Percentiles rank a stretch among this genome's conserved stretches.
Conservation (phyloP, 2,888 invertebrate species). For the Drosophila cognata region DNA sequence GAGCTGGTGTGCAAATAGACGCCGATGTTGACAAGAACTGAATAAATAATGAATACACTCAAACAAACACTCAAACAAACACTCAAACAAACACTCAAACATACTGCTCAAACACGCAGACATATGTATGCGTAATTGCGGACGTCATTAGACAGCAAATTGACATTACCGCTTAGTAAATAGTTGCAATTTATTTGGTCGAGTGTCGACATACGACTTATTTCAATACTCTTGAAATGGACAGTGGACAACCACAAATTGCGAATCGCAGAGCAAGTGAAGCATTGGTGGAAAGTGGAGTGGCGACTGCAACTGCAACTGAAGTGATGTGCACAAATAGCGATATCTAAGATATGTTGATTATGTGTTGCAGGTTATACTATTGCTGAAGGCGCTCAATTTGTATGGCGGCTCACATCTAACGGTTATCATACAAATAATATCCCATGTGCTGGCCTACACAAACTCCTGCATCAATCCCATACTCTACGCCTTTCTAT, state of each 20-base stretch:
- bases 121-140: constrained; percentile 7
- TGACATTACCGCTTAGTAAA: constrained; percentile 62
- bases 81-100: not conserved
- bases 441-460: constrained; percentile 93
- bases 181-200: constrained; percentile 50
- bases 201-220: constrained; percentile 21
- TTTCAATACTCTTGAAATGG: constrained; percentile 35
- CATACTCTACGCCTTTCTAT: constrained; percentile 96
- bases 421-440: constrained; percentile 91
- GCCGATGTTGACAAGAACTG: constrained; percentile 20
- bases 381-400: constrained; percentile 91
- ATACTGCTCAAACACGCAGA: not conserved
- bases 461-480: constrained; percentile 98
- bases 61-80: not conserved
- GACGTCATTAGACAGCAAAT: constrained; percentile 50
- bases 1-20: constrained; percentile 12
- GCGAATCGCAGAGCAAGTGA: constrained; percentile 10
- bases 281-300: not conserved
- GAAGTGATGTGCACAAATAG: constrained; percentile 4
- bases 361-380: constrained; percentile 88
- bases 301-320: constrained; percentile 1
- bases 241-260: constrained; percentile 31
- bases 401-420: constrained; percentile 89
- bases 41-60: constrained; percentile 33
- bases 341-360: constrained; percentile 6